These are phyloP conservation scores for Corythaeola cristata DNA, from an alignment of 2,113 vertebrate species.

Conservation along the genomic window DNA sequence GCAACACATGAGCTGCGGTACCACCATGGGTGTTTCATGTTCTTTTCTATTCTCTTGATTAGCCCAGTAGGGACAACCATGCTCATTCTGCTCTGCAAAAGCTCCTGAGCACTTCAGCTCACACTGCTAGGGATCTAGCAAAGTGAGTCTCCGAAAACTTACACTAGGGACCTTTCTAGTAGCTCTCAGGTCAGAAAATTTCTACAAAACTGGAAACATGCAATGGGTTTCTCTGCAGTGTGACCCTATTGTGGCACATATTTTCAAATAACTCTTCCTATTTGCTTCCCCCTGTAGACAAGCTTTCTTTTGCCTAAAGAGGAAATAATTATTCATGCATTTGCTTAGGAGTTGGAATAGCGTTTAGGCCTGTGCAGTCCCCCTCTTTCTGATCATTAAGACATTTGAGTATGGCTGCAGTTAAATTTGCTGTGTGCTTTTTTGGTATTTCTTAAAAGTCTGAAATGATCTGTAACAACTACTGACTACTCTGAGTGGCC, in stretches of 20 bases:
- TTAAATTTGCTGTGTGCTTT: background rate
- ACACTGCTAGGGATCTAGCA: background rate
- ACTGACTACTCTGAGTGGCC: background rate
- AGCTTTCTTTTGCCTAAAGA: background rate
- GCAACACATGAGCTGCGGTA: background rate
- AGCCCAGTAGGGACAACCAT: background rate
- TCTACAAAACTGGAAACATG: background rate
- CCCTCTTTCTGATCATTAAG: background rate
- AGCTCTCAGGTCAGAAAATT: background rate
- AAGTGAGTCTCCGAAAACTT: background rate
- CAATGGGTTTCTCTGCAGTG: background rate
- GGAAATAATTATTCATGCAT: background rate
- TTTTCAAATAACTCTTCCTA: background rate
- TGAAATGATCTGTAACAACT: background rate
- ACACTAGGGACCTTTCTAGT: background rate
- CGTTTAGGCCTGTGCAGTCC: background rate
- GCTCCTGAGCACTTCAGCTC: background rate
- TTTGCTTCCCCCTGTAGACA: background rate
- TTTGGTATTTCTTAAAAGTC: background rate
- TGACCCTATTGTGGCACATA: background rate
- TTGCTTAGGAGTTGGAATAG: background rate
- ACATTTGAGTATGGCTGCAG: background rate
- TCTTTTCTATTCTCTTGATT: background rate
- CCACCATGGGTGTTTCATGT: background rate
- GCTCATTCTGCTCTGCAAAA: background rate